Evolutionary conservation across 2,113 vertebrate genomes (phyloP).

Genomic region (Cyprinodon brontotheroides): DNA sequence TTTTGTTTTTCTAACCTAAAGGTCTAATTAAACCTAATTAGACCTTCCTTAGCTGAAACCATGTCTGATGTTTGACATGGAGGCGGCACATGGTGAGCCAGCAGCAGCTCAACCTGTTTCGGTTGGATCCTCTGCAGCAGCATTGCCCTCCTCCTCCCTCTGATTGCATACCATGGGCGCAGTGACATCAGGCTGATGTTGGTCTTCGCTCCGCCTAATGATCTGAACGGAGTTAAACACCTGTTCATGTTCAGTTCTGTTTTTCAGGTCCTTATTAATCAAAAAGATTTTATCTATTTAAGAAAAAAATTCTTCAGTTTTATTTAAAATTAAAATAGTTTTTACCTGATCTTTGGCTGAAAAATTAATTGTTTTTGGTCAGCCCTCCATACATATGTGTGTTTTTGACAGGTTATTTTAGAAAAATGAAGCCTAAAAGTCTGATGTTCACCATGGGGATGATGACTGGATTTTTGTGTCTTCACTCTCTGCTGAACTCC

Average conservation of each 20-base stretch:
- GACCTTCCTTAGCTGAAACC: neutral
- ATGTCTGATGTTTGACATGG: neutral
- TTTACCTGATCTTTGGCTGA: neutral
- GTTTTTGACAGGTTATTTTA: neutral
- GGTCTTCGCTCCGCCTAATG: neutral
- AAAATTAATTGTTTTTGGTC: neutral
- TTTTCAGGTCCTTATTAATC: neutral
- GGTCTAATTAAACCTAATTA: neutral
- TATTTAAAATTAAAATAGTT: neutral
- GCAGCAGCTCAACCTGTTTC: neutral
- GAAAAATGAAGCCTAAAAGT: slow-evolving; percentile 14
- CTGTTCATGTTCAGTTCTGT: neutral
- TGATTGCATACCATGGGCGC: neutral
- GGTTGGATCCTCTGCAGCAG: neutral
- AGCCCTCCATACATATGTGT: neutral
- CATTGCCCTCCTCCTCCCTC: neutral
- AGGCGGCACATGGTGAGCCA: neutral
- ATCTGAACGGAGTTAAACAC: neutral
- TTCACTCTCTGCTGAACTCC: slow-evolving; percentile 2
- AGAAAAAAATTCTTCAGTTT: neutral
- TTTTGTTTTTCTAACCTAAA: too few species aligned
- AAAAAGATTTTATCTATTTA: neutral
- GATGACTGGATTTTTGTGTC: slow-evolving; percentile 32
- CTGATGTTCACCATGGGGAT: slow-evolving; percentile 38
- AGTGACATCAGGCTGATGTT: neutral